Conservation (phyloP, 30 jellyfish, hydroid and myxozoan species). For the Hydra vulgaris region DNA sequence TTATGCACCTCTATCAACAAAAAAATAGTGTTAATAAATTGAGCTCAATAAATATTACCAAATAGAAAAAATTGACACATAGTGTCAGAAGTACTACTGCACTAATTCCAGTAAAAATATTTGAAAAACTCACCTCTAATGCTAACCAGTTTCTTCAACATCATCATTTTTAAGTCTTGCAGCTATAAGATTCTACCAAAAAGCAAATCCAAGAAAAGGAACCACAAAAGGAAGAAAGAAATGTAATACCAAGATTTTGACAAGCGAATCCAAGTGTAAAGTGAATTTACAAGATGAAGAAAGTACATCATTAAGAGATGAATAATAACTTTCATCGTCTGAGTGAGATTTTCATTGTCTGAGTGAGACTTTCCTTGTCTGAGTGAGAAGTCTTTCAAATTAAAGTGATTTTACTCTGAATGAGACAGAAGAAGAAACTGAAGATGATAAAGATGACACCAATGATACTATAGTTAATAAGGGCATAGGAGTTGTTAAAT, state of each 20-base stretch:
- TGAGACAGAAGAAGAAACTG: not conserved
- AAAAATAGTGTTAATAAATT: not conserved
- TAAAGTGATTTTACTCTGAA: not conserved
- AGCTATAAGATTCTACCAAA: not conserved
- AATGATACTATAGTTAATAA: too few species aligned
- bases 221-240: not conserved
- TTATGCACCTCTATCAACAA: not conserved
- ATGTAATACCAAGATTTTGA: not conserved
- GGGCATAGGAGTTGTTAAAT: too few species aligned
- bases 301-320: not conserved
- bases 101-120: not conserved
- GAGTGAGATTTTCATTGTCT: not conserved
- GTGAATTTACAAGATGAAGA: not conserved
- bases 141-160: not conserved
- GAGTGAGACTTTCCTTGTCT: too few species aligned
- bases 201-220: not conserved
- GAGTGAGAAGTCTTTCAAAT: not conserved
- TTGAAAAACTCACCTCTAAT: not conserved
- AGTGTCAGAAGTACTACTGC: not conserved
- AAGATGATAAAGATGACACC: not conserved
- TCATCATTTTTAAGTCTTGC: not conserved
- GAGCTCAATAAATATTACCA: not conserved
- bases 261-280: not conserved
- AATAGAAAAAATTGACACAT: not conserved
- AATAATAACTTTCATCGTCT: too few species aligned